Base-by-base conservation (phyloP, 2,797 vertebrate genomes). In the Pseudomugil tenellus region DNA sequence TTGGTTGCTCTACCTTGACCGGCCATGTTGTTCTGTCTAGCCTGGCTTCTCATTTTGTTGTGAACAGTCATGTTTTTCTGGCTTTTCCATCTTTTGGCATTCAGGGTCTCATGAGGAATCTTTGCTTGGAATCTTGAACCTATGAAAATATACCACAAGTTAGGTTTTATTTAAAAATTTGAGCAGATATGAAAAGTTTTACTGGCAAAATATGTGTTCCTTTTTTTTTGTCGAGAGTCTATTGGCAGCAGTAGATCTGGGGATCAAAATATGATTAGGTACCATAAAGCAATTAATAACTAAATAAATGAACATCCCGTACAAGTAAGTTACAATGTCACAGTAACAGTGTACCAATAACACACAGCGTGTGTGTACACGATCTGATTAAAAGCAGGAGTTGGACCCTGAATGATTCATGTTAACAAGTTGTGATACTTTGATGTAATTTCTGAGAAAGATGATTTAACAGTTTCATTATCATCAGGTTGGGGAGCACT, bases 1-100 rank as follows among this genome's bases (percentile, higher is more conserved):
- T 79, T 86, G 84, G 76, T 76, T 31, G 58, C 76, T 86, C 80
- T 87, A 86, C 87, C 83, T 82, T 90, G 88, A 90, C 86, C 72
- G 82, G 73, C 80, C 85, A 87, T 82, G 86, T 88, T 87, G 84
- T 85, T 77, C 53, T 63, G 74, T 76, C 70, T 81, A 39, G 65
- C 64, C 43, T 60, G 57, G 63, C 59, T 70, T 67, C 63, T 82
- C 75, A 64, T 77, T 74, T 75, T 70, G 56, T 39, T 37, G 62
- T 63, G 72, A 89, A 64, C 43, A 69, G 74, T 63, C 46, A 59
- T 69, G 84, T 75, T 87, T 71, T 77, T 78, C 52, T 41, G 48
- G 23, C 28, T 67, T 66, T 59, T 74, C 19, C 32, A 63, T 41
- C 57, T 58, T 58, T 52, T 3, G n/a, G 49, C 6, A 17, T 69